Percentiles rank a stretch among this genome's conserved stretches.
Conservation (phyloP, 2,888 invertebrate genomes). For the Agrochola litura region DNA sequence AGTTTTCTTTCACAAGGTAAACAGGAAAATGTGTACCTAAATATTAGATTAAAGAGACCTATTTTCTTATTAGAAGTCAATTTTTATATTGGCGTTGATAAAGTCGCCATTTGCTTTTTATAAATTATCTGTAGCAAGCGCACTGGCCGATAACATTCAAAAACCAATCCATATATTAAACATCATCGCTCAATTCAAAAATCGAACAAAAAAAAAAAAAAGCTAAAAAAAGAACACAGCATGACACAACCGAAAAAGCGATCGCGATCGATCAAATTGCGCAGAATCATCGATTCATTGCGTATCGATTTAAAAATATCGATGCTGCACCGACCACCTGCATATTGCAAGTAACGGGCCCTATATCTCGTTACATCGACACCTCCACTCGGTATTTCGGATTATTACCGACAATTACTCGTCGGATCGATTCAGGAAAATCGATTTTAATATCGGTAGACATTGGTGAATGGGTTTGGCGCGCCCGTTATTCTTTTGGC, state of each 20-base stretch:
- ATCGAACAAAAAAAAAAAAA: constrained; percentile 35
- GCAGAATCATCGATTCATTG: constrained; percentile 76
- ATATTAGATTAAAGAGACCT: not conserved
- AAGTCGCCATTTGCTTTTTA: not conserved
- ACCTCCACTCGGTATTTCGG: constrained; percentile 76
- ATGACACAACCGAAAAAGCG: constrained; percentile 64
- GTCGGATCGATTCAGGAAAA: constrained; percentile 78
- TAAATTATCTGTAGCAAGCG: constrained; percentile 7
- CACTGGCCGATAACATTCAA: constrained; percentile 46
- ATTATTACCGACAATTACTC: constrained; percentile 85
- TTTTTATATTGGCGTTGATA: not conserved
- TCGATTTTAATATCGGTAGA: constrained; percentile 70
- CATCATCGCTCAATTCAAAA: constrained; percentile 50
- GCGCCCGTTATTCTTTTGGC: constrained; percentile 64
- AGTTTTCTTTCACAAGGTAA: constrained; percentile 14
- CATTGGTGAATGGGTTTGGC: constrained; percentile 69
- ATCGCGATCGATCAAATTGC: constrained; percentile 69
- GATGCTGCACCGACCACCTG: constrained; percentile 79
- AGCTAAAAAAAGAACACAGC: constrained; percentile 48
- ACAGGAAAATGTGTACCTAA: not conserved
- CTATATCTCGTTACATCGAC: constrained; percentile 83
- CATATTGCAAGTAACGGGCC: constrained; percentile 83
- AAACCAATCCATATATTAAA: constrained; percentile 38
- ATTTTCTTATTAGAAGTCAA: not conserved
- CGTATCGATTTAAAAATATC: constrained; percentile 72